Evolutionary conservation across 2,888 invertebrate genomes (phyloP).

Genomic region (Aleiodes alternator): DNA sequence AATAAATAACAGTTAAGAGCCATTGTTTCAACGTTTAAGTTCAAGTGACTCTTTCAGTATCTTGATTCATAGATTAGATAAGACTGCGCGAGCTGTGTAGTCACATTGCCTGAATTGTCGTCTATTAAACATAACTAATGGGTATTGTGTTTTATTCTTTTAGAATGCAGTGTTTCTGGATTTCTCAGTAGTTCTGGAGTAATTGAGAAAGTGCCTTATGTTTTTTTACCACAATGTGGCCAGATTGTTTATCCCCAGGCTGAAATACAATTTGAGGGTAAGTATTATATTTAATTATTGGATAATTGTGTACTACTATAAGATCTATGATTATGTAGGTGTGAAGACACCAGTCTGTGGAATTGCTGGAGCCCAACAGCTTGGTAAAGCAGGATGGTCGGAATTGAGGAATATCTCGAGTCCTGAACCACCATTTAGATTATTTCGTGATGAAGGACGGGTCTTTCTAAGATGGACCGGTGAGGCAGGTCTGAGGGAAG

Average conservation of each 20-base stretch:
- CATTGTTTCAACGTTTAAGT: slow-evolving; percentile 7
- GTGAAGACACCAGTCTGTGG: slow-evolving; percentile 89
- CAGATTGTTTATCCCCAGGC: slow-evolving; percentile 93
- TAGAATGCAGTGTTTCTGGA: slow-evolving; percentile 88
- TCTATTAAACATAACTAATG: slow-evolving; percentile 29
- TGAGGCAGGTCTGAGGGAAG: slow-evolving; percentile 84
- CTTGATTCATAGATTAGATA: slow-evolving; percentile 33
- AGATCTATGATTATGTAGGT: slow-evolving; percentile 75
- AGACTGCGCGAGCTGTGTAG: neutral
- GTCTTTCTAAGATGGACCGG: slow-evolving; percentile 93
- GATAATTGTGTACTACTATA: slow-evolving; percentile 1
- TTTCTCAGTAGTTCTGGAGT: slow-evolving; percentile 84
- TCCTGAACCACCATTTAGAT: slow-evolving; percentile 87
- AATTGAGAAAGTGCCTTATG: slow-evolving; percentile 89
- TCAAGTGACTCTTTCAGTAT: neutral
- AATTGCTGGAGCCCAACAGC: slow-evolving; percentile 89
- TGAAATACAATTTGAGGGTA: slow-evolving; percentile 89
- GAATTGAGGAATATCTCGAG: slow-evolving; percentile 87
- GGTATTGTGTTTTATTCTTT: slow-evolving; percentile 6
- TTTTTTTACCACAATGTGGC: slow-evolving; percentile 89
- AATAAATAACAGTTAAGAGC: slow-evolving; percentile 7
- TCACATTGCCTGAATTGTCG: slow-evolving; percentile 19
- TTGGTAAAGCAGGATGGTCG: slow-evolving; percentile 87
- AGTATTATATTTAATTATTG: slow-evolving; percentile 54
- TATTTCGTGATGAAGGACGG: slow-evolving; percentile 88